Conservation (phyloP, 2,113 vertebrate genomes). For the Sapayoa aenigma region DNA sequence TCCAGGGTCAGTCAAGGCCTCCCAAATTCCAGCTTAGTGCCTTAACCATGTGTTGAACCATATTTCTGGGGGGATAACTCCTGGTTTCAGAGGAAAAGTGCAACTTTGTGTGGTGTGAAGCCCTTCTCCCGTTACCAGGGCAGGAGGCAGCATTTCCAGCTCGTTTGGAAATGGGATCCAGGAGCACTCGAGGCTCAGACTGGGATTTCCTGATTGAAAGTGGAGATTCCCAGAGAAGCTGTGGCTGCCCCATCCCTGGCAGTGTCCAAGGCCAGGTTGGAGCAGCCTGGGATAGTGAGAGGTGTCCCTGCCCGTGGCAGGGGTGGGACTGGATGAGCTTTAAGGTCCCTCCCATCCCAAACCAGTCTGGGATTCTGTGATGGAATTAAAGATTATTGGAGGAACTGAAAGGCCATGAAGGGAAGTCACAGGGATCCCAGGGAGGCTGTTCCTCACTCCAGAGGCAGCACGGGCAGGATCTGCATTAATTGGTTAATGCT, state of each 20-base stretch:
- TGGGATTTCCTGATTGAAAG: neutral
- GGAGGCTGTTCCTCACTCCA: neutral
- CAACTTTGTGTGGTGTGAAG: neutral
- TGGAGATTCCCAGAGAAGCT: neutral
- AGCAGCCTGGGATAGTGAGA: neutral
- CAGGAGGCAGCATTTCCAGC: neutral
- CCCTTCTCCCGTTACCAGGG: accelerated
- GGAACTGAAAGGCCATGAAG: neutral
- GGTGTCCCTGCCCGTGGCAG: too few species aligned
- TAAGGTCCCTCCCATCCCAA: neutral
- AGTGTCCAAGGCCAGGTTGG: neutral
- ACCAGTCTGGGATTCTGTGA: neutral
- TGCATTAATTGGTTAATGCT: conserved; percentile 21
- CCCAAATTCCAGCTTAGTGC: neutral
- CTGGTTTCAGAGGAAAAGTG: neutral
- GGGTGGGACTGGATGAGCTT: neutral
- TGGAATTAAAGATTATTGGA: neutral
- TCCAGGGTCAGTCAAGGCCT: accelerated
- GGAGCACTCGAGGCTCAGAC: neutral
- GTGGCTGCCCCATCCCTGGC: neutral
- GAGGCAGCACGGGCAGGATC: neutral
- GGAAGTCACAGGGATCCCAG: neutral
- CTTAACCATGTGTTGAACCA: accelerated
- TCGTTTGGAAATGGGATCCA: neutral
- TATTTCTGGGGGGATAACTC: accelerated